These are phyloP conservation scores for Drusus annulatus DNA, from an alignment of 1,140 invertebrate genomes.

Conservation along the genomic window DNA sequence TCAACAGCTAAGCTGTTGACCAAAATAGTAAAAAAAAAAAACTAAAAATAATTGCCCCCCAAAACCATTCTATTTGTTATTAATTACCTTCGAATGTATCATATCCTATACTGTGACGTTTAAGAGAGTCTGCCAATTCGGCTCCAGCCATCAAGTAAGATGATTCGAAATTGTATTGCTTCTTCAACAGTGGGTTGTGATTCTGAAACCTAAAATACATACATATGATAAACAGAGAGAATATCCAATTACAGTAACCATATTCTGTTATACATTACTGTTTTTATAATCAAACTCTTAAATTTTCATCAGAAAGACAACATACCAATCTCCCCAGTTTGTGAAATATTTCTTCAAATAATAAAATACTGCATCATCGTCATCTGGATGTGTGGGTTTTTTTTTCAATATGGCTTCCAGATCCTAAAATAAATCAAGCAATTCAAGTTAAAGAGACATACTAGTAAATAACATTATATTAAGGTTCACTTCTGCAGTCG, in stretches of 20 bases:
- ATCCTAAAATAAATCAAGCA: slow-evolving; percentile 31
- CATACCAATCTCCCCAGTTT: slow-evolving; percentile 63
- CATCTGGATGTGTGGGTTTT: background rate
- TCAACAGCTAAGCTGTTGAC: too few species aligned
- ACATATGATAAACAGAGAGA: background rate
- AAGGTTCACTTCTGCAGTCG: too few species aligned
- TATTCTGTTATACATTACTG: too few species aligned
- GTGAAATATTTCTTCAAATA: slow-evolving; percentile 41
- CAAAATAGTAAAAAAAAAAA: too few species aligned
- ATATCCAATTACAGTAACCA: slow-evolving; percentile 5
- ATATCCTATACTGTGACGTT: slow-evolving; percentile 64
- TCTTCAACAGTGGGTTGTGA: slow-evolving; percentile 61
- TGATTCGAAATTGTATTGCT: slow-evolving; percentile 60
- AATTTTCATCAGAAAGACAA: background rate
- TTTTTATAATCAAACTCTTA: background rate
- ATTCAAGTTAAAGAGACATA: background rate
- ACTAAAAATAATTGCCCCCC: too few species aligned
- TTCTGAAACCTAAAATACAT: slow-evolving; percentile 63
- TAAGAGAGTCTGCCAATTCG: slow-evolving; percentile 62
- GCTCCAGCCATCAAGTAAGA: slow-evolving; percentile 61
- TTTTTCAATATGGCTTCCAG: slow-evolving; percentile 17
- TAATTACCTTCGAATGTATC: slow-evolving; percentile 61
- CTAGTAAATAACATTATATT: too few species aligned
- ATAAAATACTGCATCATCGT: background rate
- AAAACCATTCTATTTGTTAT: too few species aligned